Percentiles rank a stretch among this genome's conserved stretches.
phyloP scores from a whole-genome alignment of 2,113 vertebrate species.

The Taxidea taxus region DNA sequence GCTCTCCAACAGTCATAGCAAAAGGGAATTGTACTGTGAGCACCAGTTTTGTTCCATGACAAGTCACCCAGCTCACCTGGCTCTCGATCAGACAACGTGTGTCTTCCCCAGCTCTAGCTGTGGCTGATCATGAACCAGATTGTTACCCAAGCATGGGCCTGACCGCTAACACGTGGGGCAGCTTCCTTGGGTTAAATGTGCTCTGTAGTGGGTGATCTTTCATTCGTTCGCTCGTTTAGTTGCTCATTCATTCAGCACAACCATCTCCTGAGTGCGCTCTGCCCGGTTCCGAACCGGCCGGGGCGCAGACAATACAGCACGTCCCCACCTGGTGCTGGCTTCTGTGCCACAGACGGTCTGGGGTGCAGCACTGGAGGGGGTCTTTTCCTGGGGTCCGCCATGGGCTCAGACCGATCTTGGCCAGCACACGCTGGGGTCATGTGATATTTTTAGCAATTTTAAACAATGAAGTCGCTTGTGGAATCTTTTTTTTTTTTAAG shows the following conservation, averaged over 20 bases:
- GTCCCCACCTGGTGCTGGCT: not conserved
- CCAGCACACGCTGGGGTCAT: fast-evolving
- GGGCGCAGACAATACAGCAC: not conserved
- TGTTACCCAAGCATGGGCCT: fast-evolving
- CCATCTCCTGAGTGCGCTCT: not conserved
- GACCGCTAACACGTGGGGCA: fast-evolving
- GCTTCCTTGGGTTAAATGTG: not conserved
- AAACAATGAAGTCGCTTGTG: not conserved
- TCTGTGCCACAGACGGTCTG: fast-evolving
- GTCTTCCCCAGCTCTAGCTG: not conserved
- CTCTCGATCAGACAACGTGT: not conserved
- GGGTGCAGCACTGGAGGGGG: fast-evolving
- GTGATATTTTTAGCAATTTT: not conserved
- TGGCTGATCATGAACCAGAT: no score
- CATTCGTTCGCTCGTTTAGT: not conserved
- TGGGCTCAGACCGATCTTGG: not conserved
- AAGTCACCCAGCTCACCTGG: fast-evolving
- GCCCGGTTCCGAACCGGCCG: fast-evolving
- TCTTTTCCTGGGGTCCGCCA: not conserved
- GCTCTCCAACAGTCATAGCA: not conserved
- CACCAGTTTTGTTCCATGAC: not conserved
- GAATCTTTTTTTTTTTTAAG: no score
- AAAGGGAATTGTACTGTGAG: not conserved
- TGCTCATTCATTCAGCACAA: no score
- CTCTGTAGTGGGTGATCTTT: fast-evolving